Percentiles rank a stretch among this genome's conserved stretches.
phyloP scores from a whole-genome alignment of 1,140 invertebrate species.

The Brachionus paranguensis region DNA sequence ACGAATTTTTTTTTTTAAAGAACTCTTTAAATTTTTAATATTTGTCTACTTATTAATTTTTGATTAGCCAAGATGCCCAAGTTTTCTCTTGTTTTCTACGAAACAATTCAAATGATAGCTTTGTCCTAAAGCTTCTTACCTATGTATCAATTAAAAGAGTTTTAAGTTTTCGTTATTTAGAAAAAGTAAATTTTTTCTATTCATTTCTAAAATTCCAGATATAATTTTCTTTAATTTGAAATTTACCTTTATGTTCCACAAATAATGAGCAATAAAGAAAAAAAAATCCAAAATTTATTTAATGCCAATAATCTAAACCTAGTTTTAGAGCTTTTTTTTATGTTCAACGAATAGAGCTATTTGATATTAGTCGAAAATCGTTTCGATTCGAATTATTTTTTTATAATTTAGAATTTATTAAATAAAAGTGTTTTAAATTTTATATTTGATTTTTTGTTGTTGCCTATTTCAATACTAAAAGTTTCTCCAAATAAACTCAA shows the following conservation, averaged over 20 bases:
- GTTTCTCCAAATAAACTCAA: neutral
- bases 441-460: neutral
- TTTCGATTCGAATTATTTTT: neutral
- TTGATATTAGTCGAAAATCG: neutral
- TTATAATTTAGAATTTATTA: neutral
- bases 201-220: conserved; percentile 17
- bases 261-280: neutral
- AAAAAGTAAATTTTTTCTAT: neutral
- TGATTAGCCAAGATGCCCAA: neutral
- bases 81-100: neutral
- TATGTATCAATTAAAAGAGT: neutral
- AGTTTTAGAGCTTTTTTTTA: neutral
- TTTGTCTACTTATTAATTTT: conserved; percentile 26
- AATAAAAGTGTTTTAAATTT: neutral
- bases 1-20: conserved; percentile 2
- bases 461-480: neutral
- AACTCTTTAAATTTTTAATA: conserved; percentile 10
- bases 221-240: conserved; percentile 14
- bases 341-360: neutral
- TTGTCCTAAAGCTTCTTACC: conserved; percentile 19
- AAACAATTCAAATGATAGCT: conserved; percentile 13
- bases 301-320: conserved; percentile 25
- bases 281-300: neutral
- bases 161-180: neutral
- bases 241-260: conserved; percentile 20